Evolutionary conservation across 2,113 vertebrate genomes (phyloP), one percentile per base, ranked within the genome.

Genomic region (Amia ocellicauda): DNA sequence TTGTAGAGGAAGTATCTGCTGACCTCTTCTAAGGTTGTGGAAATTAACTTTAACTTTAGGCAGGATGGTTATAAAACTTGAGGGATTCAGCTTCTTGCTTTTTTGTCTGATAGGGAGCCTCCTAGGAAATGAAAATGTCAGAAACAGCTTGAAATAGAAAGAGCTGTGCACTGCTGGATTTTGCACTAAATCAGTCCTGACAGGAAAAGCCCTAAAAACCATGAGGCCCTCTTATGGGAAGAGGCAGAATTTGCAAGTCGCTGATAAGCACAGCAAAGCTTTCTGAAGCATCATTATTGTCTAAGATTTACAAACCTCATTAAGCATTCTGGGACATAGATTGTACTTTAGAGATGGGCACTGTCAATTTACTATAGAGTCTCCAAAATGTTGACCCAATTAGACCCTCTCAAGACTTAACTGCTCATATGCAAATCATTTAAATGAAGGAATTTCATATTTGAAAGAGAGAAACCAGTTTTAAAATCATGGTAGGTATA

Each of bases 81-180:
- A 40, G 10, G 69, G 77, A 79, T 80, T 78, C 62, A 58, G 69
- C 74, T 79, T 75, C 58, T 75, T 76, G 67, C 69, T 65, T 69
- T 70, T 78, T 72, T 72, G 73, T 75, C 70, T 74, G 80, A 87
- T 82, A 77, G 82, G 81, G 79, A 82, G 79, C 85, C 51, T 53
- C 16, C 8, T 50, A 50, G 51, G 51, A 83, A 87, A 84, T 84
- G 74, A 82, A 87, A 90, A 86, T 86, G 85, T 82, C 85, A 87
- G 71, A 53, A 2, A 67, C 58, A 81, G 86, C 82, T 76, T 69
- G 73, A 69, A 66, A 58, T 26, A 60, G 76, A 82, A 85, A 82
- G 74, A 76, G 79, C 76, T 69, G 55, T 57, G 60, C 42, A 68
- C 74, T 63, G 54, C 70, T 66, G 69, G 77, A 70, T 73, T 69